Evolutionary conservation across 2,113 vertebrate genomes (phyloP), one percentile per base, ranked within the genome.

Genomic region (Ivindomyrus marchei): DNA sequence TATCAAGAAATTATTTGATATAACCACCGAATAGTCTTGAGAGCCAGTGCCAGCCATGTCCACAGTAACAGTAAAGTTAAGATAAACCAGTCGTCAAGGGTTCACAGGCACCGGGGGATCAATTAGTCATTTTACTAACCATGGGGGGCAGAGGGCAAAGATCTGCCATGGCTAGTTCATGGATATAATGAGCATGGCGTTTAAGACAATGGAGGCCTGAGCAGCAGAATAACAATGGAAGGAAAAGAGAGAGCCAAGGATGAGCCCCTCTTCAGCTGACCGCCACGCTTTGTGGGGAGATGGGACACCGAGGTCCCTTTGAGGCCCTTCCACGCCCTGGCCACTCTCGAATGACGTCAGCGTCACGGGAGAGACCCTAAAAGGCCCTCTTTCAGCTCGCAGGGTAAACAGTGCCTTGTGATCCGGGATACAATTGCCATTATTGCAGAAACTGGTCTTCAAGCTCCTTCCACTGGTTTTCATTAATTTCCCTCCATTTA

Each of bases 261-360:
- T 3, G 1, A 66, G 46, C 21, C 31, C 74, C 53, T 58, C 27
- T 90, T 49, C 92, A 88, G 77, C 46, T 17, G 13, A 50, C 36
- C 49, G 2, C 47, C n/a, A 17, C 2, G 3, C 45, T 11, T 49
- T 86, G 56, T 24, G 90, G 36, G 3, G 91, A 52, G 46, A 27
- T 88, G 45, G 88, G 89, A 93, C 93, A 93, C 50, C 15, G 90
- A 58, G 90, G 88, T 89, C 84, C 31, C 90, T 92, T 91, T 0
- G 90, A 90, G 88, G 62, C 90, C 17, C 93, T 91, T 70, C 3
- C 5, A 4, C 90, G 52, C 56, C 90, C 90, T 13, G 49, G 86
- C 9, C 53, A 93, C 92, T 92, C 85, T 94, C 88, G 91, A 84
- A 93, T 21, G 86, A 15, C 89, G 85, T 93, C 89, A 91, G 21